Evolutionary conservation across 2,888 invertebrate species (phyloP).

Genomic region (Meiosimyza decipiens): DNA sequence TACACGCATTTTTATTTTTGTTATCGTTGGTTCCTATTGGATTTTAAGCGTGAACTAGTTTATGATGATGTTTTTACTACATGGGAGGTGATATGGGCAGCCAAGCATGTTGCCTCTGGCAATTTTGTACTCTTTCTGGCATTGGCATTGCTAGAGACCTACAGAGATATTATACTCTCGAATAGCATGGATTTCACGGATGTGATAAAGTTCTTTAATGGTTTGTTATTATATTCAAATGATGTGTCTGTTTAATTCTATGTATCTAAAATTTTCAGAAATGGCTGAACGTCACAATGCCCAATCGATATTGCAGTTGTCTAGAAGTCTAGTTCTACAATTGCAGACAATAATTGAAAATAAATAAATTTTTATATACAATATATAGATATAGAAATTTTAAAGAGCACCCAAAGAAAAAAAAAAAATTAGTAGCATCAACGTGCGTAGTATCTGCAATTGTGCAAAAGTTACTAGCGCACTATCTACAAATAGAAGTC

Average conservation of each 20-base stretch:
- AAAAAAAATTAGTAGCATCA: background rate
- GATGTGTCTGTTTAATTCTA: background rate
- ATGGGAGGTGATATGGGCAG: constrained; percentile 98
- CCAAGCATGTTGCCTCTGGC: constrained; percentile 83
- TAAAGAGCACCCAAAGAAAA: background rate
- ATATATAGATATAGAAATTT: background rate
- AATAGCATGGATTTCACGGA: constrained; percentile 99
- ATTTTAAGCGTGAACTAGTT: constrained; percentile 93
- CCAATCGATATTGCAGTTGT: constrained; percentile 81
- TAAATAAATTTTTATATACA: constrained; percentile 71
- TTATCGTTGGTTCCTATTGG: constrained; percentile 96
- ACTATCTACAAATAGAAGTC: too few relatives aligned
- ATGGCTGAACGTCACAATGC: constrained; percentile 97
- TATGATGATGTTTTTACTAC: constrained; percentile 94
- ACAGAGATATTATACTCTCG: constrained; percentile 92
- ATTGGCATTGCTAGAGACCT: constrained; percentile 89
- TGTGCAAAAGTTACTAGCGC: too few relatives aligned
- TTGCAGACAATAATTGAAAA: constrained; percentile 93
- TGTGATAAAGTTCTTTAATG: constrained; percentile 98
- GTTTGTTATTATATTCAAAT: constrained; percentile 66
- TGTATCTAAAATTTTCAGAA: constrained; percentile 72
- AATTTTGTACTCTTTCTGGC: constrained; percentile 95
- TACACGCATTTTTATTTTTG: constrained; percentile 98
- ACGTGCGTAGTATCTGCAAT: too few relatives aligned
- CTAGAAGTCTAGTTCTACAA: constrained; percentile 87